phyloP scores from a whole-genome alignment of 2,113 vertebrate genomes.

The Leptodactylus fuscus region DNA sequence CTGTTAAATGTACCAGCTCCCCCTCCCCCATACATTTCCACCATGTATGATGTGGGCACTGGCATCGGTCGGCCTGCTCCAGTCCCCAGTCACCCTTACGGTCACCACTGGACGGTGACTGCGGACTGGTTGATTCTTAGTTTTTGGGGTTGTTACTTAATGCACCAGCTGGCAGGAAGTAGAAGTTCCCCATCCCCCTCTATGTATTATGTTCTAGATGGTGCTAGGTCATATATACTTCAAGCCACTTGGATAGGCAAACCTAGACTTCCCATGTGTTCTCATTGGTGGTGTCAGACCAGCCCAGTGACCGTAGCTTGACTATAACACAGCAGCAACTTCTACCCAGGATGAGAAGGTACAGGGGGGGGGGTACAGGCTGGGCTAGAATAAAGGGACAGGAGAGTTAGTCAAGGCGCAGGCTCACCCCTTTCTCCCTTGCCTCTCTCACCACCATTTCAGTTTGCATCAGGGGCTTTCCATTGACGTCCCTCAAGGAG shows the following conservation, averaged over 20 bases:
- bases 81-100: background rate
- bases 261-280: background rate
- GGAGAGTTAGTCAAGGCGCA: background rate
- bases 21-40: background rate
- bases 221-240: conserved; percentile 2
- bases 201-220: background rate
- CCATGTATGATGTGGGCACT: background rate
- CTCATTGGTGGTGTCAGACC: background rate
- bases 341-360: background rate
- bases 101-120: background rate
- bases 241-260: background rate
- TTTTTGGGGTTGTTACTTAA: background rate
- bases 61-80: background rate
- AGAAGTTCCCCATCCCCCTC: background rate
- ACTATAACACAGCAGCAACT: background rate
- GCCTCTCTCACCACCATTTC: conserved; percentile 43
- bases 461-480: background rate
- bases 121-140: background rate
- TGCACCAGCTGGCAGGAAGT: conserved; percentile 9
- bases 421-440: conserved; percentile 36
- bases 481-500: conserved; percentile 6
- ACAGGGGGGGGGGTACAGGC: background rate
- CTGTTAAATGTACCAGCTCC: background rate
- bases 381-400: background rate
- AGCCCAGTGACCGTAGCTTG: background rate